These are phyloP conservation scores for Dryobota labecula DNA, from an alignment of 2,888 invertebrate species.

Conservation along the genomic window DNA sequence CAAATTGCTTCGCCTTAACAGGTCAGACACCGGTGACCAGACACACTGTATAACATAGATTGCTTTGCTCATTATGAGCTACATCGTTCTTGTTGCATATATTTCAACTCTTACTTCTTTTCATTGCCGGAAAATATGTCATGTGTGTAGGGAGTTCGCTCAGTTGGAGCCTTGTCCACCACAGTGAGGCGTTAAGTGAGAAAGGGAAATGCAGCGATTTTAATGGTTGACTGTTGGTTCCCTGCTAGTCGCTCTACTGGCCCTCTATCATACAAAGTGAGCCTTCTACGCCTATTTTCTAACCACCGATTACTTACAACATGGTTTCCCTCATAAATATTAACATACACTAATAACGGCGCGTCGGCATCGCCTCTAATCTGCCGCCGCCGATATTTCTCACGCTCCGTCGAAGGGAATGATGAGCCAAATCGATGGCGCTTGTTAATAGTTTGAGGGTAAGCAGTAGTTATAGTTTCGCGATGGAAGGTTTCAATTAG, in stretches of 20 bases:
- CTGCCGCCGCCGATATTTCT: slow-evolving; percentile 32
- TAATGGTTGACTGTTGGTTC: no score
- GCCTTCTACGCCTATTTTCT: slow-evolving; percentile 16
- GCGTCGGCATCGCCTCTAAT: slow-evolving; percentile 39
- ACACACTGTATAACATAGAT: not conserved
- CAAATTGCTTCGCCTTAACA: no score
- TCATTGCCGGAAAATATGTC: not conserved
- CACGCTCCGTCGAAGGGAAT: slow-evolving; percentile 62
- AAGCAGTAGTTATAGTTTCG: slow-evolving; percentile 25
- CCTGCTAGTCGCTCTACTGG: not conserved
- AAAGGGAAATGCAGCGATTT: not conserved
- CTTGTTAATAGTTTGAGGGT: slow-evolving; percentile 34
- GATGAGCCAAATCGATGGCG: slow-evolving; percentile 49
- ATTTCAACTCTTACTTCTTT: not conserved
- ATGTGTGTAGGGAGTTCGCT: not conserved
- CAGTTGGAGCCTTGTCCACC: not conserved
- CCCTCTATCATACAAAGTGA: not conserved
- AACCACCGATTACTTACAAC: not conserved
- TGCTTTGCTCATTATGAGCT: not conserved
- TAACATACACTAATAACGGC: slow-evolving; percentile 43
- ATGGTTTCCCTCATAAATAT: slow-evolving; percentile 47
- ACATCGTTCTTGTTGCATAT: not conserved
- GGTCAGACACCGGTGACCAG: no score
- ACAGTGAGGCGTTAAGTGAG: not conserved
- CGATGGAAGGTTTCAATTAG: slow-evolving; percentile 24